Percentiles rank a stretch among this genome's conserved stretches.
These are phyloP conservation scores for Nomada lathburiana DNA, from an alignment of 2,888 invertebrate species.

Conservation along the genomic window DNA sequence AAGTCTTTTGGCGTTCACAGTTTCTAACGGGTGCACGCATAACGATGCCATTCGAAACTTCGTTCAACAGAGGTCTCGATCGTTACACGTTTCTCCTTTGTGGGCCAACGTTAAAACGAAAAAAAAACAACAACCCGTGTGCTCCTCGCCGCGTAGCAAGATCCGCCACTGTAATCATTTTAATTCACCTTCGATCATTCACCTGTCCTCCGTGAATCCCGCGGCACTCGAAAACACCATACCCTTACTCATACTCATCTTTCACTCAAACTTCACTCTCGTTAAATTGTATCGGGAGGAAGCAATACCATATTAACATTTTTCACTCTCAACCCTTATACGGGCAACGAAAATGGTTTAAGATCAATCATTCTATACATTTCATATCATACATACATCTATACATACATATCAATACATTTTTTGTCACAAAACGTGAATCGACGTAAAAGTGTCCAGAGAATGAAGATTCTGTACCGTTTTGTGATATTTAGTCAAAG, in stretches of 20 bases:
- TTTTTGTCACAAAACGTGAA: no score
- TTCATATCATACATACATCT: no score
- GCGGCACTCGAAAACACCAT: constrained; percentile 53
- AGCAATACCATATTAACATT: background rate
- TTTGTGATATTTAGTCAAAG: no score
- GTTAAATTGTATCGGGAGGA: constrained; percentile 21
- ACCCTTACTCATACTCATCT: constrained; percentile 26
- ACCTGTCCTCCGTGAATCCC: constrained; percentile 57
- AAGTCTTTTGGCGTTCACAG: constrained; percentile 44
- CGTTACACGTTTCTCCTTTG: constrained; percentile 24
- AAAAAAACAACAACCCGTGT: constrained; percentile 51
- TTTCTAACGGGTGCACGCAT: constrained; percentile 5
- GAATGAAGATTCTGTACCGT: no score
- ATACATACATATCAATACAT: no score
- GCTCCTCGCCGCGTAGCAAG: constrained; percentile 47
- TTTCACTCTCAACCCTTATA: background rate
- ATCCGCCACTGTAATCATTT: constrained; percentile 18
- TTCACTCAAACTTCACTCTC: constrained; percentile 25
- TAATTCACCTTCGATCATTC: constrained; percentile 52
- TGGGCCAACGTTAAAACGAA: constrained; percentile 32
- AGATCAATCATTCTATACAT: no score
- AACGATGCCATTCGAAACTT: constrained; percentile 18
- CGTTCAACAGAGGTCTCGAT: background rate
- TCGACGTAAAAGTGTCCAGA: no score
- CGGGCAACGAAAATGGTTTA: no score